A percentile compares a stretch with the other conserved stretches of the same genome.
These are phyloP conservation scores for Ricordea florida DNA, from an alignment of 92 coral and sea anemone species.

Conservation along the genomic window DNA sequence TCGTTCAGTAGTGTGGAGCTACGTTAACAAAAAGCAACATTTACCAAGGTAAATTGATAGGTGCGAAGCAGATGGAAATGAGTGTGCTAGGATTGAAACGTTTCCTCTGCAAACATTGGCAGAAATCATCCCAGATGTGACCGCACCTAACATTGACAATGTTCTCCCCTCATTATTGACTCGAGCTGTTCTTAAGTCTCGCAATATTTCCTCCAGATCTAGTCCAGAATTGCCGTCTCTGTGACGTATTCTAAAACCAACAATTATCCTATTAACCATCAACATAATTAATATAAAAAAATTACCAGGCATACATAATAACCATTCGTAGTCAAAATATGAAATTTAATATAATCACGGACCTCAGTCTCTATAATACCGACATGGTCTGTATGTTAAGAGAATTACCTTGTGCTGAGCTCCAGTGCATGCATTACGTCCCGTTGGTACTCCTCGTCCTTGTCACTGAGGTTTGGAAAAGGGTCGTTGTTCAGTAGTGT, in stretches of 20 bases:
- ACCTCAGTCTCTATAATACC: too few relatives aligned
- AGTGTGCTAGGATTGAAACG: constrained; percentile 35
- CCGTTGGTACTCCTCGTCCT: not conserved
- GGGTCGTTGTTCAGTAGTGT: constrained; percentile 6
- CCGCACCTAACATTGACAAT: constrained; percentile 18
- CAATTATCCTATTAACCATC: not conserved
- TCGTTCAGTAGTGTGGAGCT: constrained; percentile 13
- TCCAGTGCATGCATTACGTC: constrained; percentile 3
- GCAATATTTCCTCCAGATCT: constrained; percentile 10
- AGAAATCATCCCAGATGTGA: constrained; percentile 41
- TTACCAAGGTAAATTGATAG: not conserved
- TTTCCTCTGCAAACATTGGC: constrained; percentile 31
- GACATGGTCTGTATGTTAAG: not conserved
- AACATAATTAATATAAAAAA: not conserved
- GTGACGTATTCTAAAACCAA: not conserved
- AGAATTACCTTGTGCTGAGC: not conserved
- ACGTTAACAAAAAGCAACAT: not conserved
- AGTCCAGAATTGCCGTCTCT: not conserved
- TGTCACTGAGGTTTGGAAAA: not conserved
- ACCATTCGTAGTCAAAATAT: constrained; percentile 3
- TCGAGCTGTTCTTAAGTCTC: not conserved
- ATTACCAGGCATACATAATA: constrained; percentile 2
- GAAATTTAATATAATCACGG: not conserved
- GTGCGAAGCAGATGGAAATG: constrained; percentile 36
- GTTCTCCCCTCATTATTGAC: not conserved